phyloP scores from a whole-genome alignment of 2,797 vertebrate genomes.

The Lycodopsis pacificus region DNA sequence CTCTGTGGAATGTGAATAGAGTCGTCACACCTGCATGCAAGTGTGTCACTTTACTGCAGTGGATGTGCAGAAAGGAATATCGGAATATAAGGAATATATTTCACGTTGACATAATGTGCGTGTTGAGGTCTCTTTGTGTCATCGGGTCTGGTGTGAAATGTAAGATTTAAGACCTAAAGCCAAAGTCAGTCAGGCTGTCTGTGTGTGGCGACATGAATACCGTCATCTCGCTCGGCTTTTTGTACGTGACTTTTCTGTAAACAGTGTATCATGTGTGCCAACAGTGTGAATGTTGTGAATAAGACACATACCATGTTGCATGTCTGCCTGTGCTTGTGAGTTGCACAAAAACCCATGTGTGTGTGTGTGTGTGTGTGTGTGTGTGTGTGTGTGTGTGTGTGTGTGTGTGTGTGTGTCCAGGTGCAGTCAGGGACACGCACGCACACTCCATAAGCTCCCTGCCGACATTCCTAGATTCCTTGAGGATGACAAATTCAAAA shows the following conservation, averaged over 20 bases:
- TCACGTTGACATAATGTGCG: conserved; percentile 9
- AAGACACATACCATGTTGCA: conserved; percentile 39
- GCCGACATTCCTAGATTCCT: conserved; percentile 69
- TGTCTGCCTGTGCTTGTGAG: conserved; percentile 22
- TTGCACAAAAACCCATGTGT: conserved; percentile 8
- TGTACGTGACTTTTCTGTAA: conserved; percentile 55
- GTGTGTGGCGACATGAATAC: conserved; percentile 39
- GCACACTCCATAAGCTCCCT: conserved; percentile 31
- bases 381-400: conserved; percentile 15
- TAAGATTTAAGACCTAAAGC: conserved; percentile 53
- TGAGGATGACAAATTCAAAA: conserved; percentile 34
- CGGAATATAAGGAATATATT: neutral
- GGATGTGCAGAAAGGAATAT: conserved; percentile 8
- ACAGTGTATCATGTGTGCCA: conserved; percentile 40
- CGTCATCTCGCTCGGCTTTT: conserved; percentile 35
- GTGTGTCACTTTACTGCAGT: conserved; percentile 19
- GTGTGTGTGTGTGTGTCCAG: conserved; percentile 31
- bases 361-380: conserved; percentile 1
- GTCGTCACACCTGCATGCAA: conserved; percentile 60
- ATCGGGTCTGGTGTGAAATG: conserved; percentile 25
- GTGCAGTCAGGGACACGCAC: conserved; percentile 50
- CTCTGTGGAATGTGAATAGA: conserved; percentile 49
- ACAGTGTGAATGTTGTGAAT: conserved; percentile 60
- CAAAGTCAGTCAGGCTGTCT: conserved; percentile 48
- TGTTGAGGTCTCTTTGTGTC: conserved; percentile 18